These are phyloP conservation scores for Melanotaenia maccullochi DNA, from an alignment of 2,797 vertebrate species.

Conservation along the genomic window DNA sequence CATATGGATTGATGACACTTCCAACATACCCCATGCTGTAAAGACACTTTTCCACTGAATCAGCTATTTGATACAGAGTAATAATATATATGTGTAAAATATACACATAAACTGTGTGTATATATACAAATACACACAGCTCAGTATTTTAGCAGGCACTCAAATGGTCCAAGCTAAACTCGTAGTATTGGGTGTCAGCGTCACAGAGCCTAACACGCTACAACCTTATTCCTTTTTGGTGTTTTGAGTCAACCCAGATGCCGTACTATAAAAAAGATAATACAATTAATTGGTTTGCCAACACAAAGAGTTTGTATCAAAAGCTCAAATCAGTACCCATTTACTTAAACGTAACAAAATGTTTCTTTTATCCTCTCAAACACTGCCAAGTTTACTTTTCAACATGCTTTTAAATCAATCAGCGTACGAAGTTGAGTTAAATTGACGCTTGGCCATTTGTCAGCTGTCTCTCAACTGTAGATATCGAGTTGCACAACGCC, in stretches of 20 bases:
- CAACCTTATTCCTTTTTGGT: conserved; percentile 9
- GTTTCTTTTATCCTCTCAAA: conserved; percentile 33
- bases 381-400: conserved; percentile 42
- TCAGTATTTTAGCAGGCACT: not conserved
- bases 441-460: conserved; percentile 53
- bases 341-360: conserved; percentile 31
- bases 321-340: not conserved
- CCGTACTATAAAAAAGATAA: not conserved
- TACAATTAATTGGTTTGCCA: not conserved
- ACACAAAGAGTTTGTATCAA: not conserved
- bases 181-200: conserved; percentile 14
- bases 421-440: conserved; percentile 45
- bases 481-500: conserved; percentile 57
- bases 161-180: not conserved
- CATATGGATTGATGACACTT: not conserved
- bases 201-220: conserved; percentile 7
- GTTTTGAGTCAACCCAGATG: conserved; percentile 4
- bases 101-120: no score
- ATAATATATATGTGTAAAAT: conserved; percentile 1
- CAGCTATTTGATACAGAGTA: not conserved
- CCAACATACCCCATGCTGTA: not conserved
- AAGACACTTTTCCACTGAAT: not conserved
- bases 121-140: not conserved
- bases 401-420: conserved; percentile 63
- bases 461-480: conserved; percentile 64